These are phyloP conservation scores for Oryzaephilus surinamensis DNA, from an alignment of 1,140 invertebrate genomes.

Conservation along the genomic window DNA sequence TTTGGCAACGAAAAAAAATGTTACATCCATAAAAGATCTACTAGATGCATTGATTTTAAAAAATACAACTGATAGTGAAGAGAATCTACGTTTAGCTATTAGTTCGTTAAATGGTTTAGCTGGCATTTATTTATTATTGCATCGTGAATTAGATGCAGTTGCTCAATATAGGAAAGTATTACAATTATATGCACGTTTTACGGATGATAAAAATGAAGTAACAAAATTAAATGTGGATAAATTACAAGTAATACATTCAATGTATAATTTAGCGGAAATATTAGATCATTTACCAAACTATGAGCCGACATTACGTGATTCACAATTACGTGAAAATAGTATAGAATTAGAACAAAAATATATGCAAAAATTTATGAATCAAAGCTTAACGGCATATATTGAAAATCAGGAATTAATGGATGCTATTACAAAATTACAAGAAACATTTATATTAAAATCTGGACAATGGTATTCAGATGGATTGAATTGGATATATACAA, in stretches of 20 bases:
- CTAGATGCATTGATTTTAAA: constrained; percentile 54
- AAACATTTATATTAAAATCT: constrained; percentile 8
- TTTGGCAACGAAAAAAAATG: constrained; percentile 43
- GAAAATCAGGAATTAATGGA: not conserved
- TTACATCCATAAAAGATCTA: constrained; percentile 59
- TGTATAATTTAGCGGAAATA: constrained; percentile 54
- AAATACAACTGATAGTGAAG: constrained; percentile 53
- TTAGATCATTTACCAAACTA: constrained; percentile 30
- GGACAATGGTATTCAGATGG: constrained; percentile 17
- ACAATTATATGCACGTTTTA: constrained; percentile 43
- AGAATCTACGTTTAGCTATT: constrained; percentile 50
- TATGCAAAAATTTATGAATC: constrained; percentile 40
- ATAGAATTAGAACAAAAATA: constrained; percentile 48
- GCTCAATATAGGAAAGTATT: constrained; percentile 52
- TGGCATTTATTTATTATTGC: constrained; percentile 48
- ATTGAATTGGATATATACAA: constrained; percentile 12
- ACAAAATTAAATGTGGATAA: constrained; percentile 36
- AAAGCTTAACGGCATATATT: constrained; percentile 3
- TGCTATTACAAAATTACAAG: constrained; percentile 4
- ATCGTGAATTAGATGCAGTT: constrained; percentile 44
- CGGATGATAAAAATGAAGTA: constrained; percentile 25
- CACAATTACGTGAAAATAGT: constrained; percentile 40
- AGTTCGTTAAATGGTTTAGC: constrained; percentile 57
- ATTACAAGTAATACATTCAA: constrained; percentile 52
- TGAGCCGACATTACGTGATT: constrained; percentile 44